Base-by-base conservation (phyloP, 2,888 invertebrate genomes). In the Drosophila dives region DNA sequence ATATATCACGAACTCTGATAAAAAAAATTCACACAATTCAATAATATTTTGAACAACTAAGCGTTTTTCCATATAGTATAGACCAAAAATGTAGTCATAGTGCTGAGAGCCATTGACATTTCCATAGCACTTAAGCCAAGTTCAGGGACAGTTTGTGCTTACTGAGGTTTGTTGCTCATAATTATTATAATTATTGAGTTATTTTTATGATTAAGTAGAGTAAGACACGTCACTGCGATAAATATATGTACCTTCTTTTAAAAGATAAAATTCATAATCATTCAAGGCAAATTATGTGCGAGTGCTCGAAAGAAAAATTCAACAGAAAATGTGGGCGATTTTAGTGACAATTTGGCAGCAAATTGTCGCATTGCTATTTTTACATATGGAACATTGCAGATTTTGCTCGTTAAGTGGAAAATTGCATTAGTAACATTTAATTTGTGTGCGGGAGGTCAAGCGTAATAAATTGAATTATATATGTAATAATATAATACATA, bases 1-100 rank as follows among this genome's bases (percentile, higher is more conserved):
- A 67, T 67, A 70, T 70, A 70, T 64, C 50, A 26, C 15, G 15
- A 17, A 38, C 12, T 67, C 66, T 69, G 83, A 81, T 87, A 84
- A 85, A 79, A 82, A 75, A 74, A 72, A 62, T 51, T 48, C 65
- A 77, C 56, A 72, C 54, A 80, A 23, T 45, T 45, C 12, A 69
- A 71, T 64, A 74, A 58, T 56, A 77, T 58, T 79, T 83, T 81
- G 38, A 72, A 62, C 87, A 77, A 87, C 89, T 85, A 87, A 89
- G 85, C 89, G 62, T 67, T 85, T 79, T 70, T 75, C 33, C 54
- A 70, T 61, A 59, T 34, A 60, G 42, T 66, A 61, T 70, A 71
- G 67, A 38, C 60, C 60, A 59, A 66, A 76, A 74, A 69, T 29
- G 60, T 48, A 56, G 40, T 65, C 60, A 12, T 54, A 40, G 49